Base-by-base conservation (phyloP, 2,113 vertebrate genomes). In the Podilymbus podiceps region DNA sequence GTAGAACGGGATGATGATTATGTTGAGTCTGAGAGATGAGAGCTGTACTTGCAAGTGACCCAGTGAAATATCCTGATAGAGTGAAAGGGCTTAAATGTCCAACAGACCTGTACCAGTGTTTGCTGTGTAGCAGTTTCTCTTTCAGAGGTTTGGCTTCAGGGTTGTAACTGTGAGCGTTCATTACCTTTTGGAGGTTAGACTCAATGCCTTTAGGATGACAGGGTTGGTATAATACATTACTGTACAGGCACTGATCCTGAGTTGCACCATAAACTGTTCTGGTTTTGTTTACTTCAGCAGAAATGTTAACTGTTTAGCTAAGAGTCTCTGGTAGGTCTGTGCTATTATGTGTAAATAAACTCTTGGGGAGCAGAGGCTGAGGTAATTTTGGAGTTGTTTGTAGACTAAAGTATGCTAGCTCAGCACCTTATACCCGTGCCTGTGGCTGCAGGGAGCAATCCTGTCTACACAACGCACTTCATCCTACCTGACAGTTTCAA, bases 391-490 rank as follows among this genome's bases (percentile, higher is more conserved):
- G 68, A 81, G 23, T 13, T 73, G 63, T 74, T 44, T 72, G 66
- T 12, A 49, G 69, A 5, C 40, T 58, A 0, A 42, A 80, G 30
- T 6, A 1, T 44, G 53, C 17, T 25, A 44, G n/a, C 72, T 59
- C 38, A 72, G 79, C 50, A 46, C 24, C 23, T 38, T 11, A 5
- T 1, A 49, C 3, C 6, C 12, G 58, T 38, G 30, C 44, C 33
- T 3, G 2, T 0, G 9, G 53, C 71, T 69, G 49, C 28, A 33
- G 47, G 74, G 63, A 93, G 38, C 68, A 56, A 2, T 42, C 30
- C 56, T 53, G 42, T 5, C 71, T 88, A 60, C 3, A 0, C 5
- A 42, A 8, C 1, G 4, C 3, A 3, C 60, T 69, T 33, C 6
- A 38, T 30, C 2, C 33, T 38, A 2, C 20, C 46, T 12, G 22